Conservation (phyloP, 2,113 vertebrate genomes). For the Catharus fuscescens region DNA sequence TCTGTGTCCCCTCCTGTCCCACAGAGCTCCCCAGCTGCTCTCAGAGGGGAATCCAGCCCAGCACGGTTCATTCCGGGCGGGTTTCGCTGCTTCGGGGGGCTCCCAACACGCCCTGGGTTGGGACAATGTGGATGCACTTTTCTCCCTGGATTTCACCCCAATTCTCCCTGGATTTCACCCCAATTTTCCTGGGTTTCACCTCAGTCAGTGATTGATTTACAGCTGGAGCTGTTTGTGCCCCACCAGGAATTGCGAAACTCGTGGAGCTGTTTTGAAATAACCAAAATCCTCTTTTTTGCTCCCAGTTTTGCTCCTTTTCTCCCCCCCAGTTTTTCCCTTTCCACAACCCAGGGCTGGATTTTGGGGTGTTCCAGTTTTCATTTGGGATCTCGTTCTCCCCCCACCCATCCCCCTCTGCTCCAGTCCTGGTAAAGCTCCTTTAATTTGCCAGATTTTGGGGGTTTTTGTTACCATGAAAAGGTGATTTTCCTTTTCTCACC, state of each 20-base stretch:
- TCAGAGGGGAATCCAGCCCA: not conserved
- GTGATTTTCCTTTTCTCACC: not conserved
- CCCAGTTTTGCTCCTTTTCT: not conserved
- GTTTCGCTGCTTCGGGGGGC: fast-evolving
- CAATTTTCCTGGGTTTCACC: not conserved
- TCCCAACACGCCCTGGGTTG: fast-evolving
- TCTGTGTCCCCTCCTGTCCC: not conserved
- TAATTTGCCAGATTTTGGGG: not conserved
- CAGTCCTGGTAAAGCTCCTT: not conserved
- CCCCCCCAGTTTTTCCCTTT: not conserved
- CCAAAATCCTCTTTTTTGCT: not conserved
- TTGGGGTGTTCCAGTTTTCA: not conserved
- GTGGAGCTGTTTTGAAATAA: fast-evolving
- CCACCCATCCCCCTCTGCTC: not conserved
- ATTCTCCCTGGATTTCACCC: no score
- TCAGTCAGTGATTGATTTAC: fast-evolving
- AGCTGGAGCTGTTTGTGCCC: not conserved
- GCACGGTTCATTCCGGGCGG: not conserved
- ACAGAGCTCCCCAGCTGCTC: fast-evolving
- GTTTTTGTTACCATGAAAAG: not conserved
- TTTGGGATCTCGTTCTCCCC: not conserved
- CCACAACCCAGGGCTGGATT: not conserved
- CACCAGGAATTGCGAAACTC: not conserved
- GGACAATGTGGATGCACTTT: not conserved
- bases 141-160: not conserved